A percentile compares a stretch with the other conserved stretches of the same genome.
These are phyloP conservation scores for Hucho hucho DNA, from an alignment of 2,113 vertebrate species.

Conservation along the genomic window DNA sequence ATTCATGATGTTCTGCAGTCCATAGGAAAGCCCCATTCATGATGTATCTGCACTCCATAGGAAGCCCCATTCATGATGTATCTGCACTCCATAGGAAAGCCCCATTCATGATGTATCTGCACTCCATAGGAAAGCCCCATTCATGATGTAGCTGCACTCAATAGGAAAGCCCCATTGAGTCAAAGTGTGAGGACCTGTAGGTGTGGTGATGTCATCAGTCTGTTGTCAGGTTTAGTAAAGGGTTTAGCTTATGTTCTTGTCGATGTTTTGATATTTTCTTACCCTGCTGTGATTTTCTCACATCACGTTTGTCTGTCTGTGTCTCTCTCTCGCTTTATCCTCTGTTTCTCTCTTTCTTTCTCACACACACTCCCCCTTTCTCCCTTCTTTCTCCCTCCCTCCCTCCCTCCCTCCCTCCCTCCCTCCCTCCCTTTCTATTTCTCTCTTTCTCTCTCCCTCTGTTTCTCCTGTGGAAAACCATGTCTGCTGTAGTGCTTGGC, in stretches of 20 bases:
- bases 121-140: neutral
- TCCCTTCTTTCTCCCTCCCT: neutral
- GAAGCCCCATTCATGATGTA: neutral
- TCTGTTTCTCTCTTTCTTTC: neutral
- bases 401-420: neutral
- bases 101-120: neutral
- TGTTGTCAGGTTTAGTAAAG: neutral
- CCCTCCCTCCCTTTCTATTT: neutral
- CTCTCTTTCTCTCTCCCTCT: neutral
- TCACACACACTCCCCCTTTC: neutral
- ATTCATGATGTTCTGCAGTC: too few relatives aligned
- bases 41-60: neutral
- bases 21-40: neutral
- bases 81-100: neutral
- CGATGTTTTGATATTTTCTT: neutral
- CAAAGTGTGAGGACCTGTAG: neutral
- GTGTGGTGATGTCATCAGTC: neutral
- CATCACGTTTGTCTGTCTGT: neutral
- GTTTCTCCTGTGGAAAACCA: slow-evolving; percentile 41
- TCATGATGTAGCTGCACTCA: neutral
- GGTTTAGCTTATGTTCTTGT: neutral
- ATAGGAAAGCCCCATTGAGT: neutral
- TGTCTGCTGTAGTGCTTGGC: slow-evolving; percentile 50
- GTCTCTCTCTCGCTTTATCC: too few relatives aligned
- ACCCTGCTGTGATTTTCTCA: neutral